Conservation (phyloP, 2,113 vertebrate species). For the Pagrus major region DNA sequence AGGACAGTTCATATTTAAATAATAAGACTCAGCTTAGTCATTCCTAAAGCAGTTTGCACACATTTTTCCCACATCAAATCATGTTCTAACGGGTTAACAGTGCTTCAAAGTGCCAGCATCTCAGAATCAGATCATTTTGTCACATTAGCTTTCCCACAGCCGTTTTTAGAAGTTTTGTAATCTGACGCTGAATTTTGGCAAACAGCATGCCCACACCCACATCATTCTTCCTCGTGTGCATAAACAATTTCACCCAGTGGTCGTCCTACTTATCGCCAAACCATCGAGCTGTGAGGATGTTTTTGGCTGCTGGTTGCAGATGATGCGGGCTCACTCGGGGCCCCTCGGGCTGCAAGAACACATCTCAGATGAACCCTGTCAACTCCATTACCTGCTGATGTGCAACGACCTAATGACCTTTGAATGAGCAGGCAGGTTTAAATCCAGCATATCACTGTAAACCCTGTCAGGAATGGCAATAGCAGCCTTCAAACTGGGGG, state of each 20-base stretch:
- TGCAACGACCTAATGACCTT: constrained; percentile 80
- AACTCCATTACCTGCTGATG: constrained; percentile 80
- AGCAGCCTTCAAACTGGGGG: constrained; percentile 12
- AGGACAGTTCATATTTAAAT: constrained; percentile 56
- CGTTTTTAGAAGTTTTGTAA: constrained; percentile 29
- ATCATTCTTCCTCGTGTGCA: constrained; percentile 37
- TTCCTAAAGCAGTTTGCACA: constrained; percentile 32
- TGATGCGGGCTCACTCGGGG: constrained; percentile 35
- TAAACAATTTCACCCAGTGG: constrained; percentile 69
- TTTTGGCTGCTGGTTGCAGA: constrained; percentile 67
- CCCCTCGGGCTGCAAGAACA: constrained; percentile 69
- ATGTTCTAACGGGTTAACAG: constrained; percentile 17
- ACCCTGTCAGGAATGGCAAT: constrained; percentile 46
- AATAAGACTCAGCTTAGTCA: constrained; percentile 32
- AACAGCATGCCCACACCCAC: constrained; percentile 28
- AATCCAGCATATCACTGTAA: constrained; percentile 54
- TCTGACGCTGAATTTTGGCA: constrained; percentile 42
- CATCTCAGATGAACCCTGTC: constrained; percentile 76
- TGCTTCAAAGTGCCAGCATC: neutral
- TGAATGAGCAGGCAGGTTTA: constrained; percentile 65
- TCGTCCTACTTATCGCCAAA: constrained; percentile 61
- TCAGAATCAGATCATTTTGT: constrained; percentile 35
- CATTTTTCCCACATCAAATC: constrained; percentile 7
- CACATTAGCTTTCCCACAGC: constrained; percentile 31
- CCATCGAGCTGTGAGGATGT: constrained; percentile 57